Conservation (phyloP, 2,888 invertebrate genomes). For the Tenthredo livida region DNA sequence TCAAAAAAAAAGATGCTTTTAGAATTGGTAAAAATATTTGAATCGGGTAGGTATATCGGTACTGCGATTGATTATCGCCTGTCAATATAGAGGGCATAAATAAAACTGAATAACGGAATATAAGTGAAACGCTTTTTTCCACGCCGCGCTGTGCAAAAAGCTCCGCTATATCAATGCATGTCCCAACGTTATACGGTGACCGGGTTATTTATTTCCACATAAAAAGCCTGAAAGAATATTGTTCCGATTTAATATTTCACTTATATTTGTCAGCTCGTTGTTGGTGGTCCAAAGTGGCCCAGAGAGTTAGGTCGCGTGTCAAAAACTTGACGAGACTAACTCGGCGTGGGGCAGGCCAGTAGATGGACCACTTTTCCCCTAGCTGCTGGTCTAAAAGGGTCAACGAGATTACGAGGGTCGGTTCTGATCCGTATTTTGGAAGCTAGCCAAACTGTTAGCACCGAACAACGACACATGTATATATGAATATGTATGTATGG, state of each 20-base stretch:
- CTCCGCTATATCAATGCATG: background rate
- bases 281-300: conserved; percentile 18
- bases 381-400: conserved; percentile 34
- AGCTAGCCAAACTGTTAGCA: conserved; percentile 29
- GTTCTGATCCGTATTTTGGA: conserved; percentile 39
- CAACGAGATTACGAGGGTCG: conserved; percentile 47
- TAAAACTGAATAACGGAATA: background rate
- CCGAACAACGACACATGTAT: background rate
- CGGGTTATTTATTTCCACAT: background rate
- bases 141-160: background rate
- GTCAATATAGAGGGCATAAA: background rate
- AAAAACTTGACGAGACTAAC: conserved; percentile 23
- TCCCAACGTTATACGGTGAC: background rate
- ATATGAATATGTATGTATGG: no score
- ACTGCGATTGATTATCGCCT: background rate
- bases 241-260: conserved; percentile 21
- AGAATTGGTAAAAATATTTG: background rate
- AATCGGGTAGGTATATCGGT: background rate
- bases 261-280: conserved; percentile 5
- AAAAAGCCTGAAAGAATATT: background rate
- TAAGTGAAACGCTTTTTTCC: background rate
- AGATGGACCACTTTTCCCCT: conserved; percentile 17
- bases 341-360: background rate
- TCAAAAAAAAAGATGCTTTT: background rate
- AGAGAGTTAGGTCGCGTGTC: conserved; percentile 12